Percentiles rank a stretch among this genome's conserved stretches.
These are phyloP conservation scores for Coregonus ussuriensis DNA, from an alignment of 2,797 vertebrate genomes.

Conservation along the genomic window DNA sequence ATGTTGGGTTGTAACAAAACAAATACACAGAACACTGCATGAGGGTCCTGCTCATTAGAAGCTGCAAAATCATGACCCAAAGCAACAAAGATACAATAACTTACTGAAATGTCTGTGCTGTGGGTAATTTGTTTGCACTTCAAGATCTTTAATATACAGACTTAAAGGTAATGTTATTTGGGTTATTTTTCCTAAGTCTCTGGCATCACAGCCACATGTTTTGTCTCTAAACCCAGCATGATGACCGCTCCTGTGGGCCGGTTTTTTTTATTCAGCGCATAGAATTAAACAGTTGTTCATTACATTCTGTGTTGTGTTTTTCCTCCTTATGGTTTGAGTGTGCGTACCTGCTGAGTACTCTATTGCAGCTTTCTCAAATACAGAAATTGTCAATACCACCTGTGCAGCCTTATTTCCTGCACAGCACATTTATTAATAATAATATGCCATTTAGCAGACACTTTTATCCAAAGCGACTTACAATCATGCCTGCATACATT, in stretches of 20 bases:
- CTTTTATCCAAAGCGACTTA: no score
- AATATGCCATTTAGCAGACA: no score
- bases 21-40: slow-evolving; percentile 66
- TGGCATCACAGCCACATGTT: slow-evolving; percentile 52
- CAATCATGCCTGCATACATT: no score
- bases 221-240: slow-evolving; percentile 57
- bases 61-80: slow-evolving; percentile 54
- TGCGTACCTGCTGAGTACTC: background rate
- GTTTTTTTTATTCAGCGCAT: slow-evolving; percentile 67
- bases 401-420: background rate
- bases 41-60: slow-evolving; percentile 59
- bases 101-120: slow-evolving; percentile 44
- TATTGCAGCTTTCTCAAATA: background rate
- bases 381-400: background rate
- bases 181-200: slow-evolving; percentile 29
- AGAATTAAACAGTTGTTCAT: slow-evolving; percentile 50
- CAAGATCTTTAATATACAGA: slow-evolving; percentile 49
- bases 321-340: background rate
- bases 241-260: slow-evolving; percentile 58
- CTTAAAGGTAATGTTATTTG: slow-evolving; percentile 28
- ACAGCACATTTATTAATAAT: no score
- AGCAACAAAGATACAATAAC: slow-evolving; percentile 57
- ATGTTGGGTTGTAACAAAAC: slow-evolving; percentile 36
- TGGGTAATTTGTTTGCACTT: slow-evolving; percentile 54
- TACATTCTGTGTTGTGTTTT: slow-evolving; percentile 18